phyloP scores from a whole-genome alignment of 2,888 invertebrate species.

The Cloeon dipterum region DNA sequence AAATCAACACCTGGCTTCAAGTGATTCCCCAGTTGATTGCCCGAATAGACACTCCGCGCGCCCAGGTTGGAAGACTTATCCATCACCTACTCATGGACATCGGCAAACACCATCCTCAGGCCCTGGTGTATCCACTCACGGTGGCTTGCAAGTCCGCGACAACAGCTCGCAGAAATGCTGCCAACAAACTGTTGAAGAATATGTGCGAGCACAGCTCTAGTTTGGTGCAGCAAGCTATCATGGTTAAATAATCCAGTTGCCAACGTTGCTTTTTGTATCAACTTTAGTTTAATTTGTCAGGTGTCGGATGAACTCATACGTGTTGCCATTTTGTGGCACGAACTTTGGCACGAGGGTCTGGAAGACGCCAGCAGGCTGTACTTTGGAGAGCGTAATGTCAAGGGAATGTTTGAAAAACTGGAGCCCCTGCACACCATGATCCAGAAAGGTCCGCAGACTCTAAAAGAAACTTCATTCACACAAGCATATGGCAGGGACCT shows the following conservation, averaged over 20 bases:
- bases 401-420: slow-evolving; percentile 88
- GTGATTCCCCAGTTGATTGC: slow-evolving; percentile 98
- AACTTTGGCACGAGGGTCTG: slow-evolving; percentile 96
- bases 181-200: slow-evolving; percentile 79
- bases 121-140: slow-evolving; percentile 88
- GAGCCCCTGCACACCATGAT: slow-evolving; percentile 89
- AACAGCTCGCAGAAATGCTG: slow-evolving; percentile 61
- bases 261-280: slow-evolving; percentile 1
- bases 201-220: slow-evolving; percentile 88
- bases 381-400: slow-evolving; percentile 88
- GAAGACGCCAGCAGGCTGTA: slow-evolving; percentile 85
- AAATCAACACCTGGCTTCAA: slow-evolving; percentile 97
- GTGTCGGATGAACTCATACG: slow-evolving; percentile 82
- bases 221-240: slow-evolving; percentile 84
- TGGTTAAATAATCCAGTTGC: slow-evolving; percentile 33
- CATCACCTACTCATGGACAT: slow-evolving; percentile 88
- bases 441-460: slow-evolving; percentile 80
- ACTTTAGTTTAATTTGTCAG: too few relatives aligned
- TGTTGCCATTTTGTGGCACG: slow-evolving; percentile 98
- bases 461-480: slow-evolving; percentile 91
- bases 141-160: slow-evolving; percentile 92
- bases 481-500: slow-evolving; percentile 91
- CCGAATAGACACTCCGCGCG: slow-evolving; percentile 81
- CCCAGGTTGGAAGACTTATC: slow-evolving; percentile 71
- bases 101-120: slow-evolving; percentile 94